phyloP scores from a whole-genome alignment of 2,888 invertebrate species.

The Epistrophe eligans region DNA sequence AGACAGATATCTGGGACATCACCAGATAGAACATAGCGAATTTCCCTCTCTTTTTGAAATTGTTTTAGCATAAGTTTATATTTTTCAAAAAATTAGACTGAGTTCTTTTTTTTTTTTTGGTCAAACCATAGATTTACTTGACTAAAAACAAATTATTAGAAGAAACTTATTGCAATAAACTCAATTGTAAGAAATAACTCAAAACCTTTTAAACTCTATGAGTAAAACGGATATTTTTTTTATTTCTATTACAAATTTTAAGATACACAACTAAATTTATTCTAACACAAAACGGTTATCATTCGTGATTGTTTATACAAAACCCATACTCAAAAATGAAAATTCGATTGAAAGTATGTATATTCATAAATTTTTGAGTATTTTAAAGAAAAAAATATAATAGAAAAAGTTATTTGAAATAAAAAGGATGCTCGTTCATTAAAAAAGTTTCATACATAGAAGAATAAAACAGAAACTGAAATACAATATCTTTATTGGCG shows the following conservation, averaged over 20 bases:
- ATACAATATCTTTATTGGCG: slow-evolving; percentile 33
- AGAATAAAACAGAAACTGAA: slow-evolving; percentile 38
- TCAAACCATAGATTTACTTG: too few relatives aligned
- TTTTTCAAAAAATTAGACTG: too few relatives aligned
- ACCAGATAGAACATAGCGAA: too few relatives aligned
- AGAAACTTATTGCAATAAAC: too few relatives aligned
- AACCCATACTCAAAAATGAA: slow-evolving; percentile 2
- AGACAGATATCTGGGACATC: too few relatives aligned
- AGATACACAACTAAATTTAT: slow-evolving; percentile 21
- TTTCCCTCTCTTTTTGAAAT: too few relatives aligned
- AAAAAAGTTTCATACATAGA: slow-evolving; percentile 1
- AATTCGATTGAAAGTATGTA: slow-evolving; percentile 8
- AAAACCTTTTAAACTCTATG: too few relatives aligned
- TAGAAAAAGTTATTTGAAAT: background rate
- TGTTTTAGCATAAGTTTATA: too few relatives aligned
- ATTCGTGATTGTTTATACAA: slow-evolving; percentile 2
- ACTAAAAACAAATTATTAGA: too few relatives aligned
- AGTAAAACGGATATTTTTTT: background rate
- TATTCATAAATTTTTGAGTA: slow-evolving; percentile 16
- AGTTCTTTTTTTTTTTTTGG: too few relatives aligned
- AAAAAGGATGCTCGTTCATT: background rate
- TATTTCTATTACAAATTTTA: slow-evolving; percentile 25
- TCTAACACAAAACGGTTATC: slow-evolving; percentile 9
- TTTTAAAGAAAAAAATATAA: slow-evolving; percentile 12
- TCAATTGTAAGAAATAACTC: too few relatives aligned